phyloP scores from a whole-genome alignment of 1,140 invertebrate genomes.

The Lethrus apterus region DNA sequence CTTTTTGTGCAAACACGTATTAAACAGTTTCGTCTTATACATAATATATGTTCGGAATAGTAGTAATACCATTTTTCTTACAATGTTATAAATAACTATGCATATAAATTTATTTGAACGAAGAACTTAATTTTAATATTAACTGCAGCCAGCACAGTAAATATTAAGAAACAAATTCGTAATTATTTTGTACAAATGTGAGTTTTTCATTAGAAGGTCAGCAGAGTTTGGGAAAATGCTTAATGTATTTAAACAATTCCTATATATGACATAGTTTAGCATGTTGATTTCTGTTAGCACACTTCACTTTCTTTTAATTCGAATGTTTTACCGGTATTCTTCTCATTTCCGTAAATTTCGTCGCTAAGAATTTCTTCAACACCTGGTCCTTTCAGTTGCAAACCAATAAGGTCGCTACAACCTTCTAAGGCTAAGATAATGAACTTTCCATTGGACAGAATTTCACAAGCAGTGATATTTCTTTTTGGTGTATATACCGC shows the following conservation, averaged over 20 bases:
- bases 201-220: too few relatives aligned
- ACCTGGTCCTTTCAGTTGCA: constrained; percentile 52
- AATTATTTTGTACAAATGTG: too few relatives aligned
- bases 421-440: constrained; percentile 62
- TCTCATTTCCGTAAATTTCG: constrained; percentile 43
- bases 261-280: not conserved
- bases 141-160: constrained; percentile 5
- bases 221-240: not conserved
- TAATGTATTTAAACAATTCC: constrained; percentile 8
- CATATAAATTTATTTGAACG: too few relatives aligned
- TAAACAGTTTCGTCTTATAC: too few relatives aligned
- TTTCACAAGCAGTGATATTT: constrained; percentile 66
- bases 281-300: constrained; percentile 35
- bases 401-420: constrained; percentile 53
- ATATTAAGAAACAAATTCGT: too few relatives aligned
- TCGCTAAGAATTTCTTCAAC: constrained; percentile 38
- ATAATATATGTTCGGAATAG: too few relatives aligned
- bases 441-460: constrained; percentile 61
- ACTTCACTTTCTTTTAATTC: constrained; percentile 43
- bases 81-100: too few relatives aligned
- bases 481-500: constrained; percentile 70
- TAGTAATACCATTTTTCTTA: not conserved
- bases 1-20: too few relatives aligned
- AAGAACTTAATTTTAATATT: too few relatives aligned
- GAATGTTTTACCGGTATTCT: constrained; percentile 45